Evolutionary conservation across 1,140 invertebrate genomes (phyloP).

Genomic region (Helicoverpa armigera): DNA sequence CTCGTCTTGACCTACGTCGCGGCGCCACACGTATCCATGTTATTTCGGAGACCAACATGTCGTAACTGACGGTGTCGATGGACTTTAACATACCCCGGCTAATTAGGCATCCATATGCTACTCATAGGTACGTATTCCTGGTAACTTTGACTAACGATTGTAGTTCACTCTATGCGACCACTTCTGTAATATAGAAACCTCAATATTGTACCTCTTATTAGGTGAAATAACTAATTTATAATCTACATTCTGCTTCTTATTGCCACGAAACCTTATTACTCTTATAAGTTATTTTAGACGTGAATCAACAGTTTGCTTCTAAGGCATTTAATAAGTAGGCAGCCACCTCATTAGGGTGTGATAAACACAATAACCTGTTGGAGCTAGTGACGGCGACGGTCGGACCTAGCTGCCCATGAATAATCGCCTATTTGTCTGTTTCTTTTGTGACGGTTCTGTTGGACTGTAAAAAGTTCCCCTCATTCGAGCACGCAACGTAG

Average conservation of each 20-base stretch:
- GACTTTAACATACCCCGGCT: conserved; percentile 46
- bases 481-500: conserved; percentile 49
- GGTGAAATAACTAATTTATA: no score
- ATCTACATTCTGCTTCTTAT: no score
- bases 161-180: neutral
- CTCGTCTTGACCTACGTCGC: conserved; percentile 78
- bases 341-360: conserved; percentile 9
- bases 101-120: conserved; percentile 2
- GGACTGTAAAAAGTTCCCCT: conserved; percentile 37
- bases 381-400: neutral
- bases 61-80: conserved; percentile 52
- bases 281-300: neutral
- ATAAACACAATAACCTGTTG: conserved; percentile 47
- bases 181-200: neutral
- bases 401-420: neutral
- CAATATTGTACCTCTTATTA: no score
- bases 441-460: conserved; percentile 10
- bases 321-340: conserved; percentile 30
- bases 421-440: conserved; percentile 40
- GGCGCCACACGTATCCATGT: conserved; percentile 63
- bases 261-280: no score
- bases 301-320: conserved; percentile 42
- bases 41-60: conserved; percentile 64
- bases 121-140: neutral
- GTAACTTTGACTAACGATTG: neutral